phyloP scores from a whole-genome alignment of 1,140 invertebrate species.

The Tribolium madens region DNA sequence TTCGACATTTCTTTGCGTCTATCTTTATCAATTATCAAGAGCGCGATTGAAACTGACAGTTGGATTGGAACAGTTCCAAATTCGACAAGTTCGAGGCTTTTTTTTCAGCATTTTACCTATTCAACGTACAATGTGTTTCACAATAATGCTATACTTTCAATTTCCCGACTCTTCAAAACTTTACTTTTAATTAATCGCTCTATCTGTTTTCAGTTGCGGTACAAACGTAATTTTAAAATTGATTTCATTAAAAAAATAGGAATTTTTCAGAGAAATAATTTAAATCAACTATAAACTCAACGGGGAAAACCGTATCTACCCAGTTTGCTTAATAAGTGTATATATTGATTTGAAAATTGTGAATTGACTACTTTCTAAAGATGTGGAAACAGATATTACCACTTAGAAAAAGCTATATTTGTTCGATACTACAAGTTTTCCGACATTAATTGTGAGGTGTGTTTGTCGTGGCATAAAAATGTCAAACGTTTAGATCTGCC shows the following conservation, averaged over 20 bases:
- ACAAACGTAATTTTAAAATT: not conserved
- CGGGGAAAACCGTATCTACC: not conserved
- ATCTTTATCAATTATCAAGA: slow-evolving; percentile 31
- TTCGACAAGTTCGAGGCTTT: slow-evolving; percentile 10
- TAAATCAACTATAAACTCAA: not conserved
- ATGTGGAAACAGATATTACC: not conserved
- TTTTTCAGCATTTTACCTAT: slow-evolving; percentile 19
- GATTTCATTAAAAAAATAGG: not conserved
- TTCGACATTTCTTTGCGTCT: slow-evolving; percentile 35
- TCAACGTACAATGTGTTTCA: slow-evolving; percentile 13
- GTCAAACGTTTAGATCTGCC: not conserved
- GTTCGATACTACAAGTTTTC: not conserved
- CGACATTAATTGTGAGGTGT: not conserved
- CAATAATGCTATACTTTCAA: not conserved
- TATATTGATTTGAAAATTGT: not conserved
- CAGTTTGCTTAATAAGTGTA: not conserved
- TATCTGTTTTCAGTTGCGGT: not conserved
- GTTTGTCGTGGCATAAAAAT: not conserved
- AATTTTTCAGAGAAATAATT: not conserved
- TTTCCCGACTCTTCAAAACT: not conserved
- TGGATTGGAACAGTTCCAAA: slow-evolving; percentile 38
- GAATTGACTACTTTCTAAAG: not conserved
- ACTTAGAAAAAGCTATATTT: not conserved
- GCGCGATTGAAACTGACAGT: slow-evolving; percentile 33
- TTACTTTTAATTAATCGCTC: not conserved